Conservation (phyloP, 2,797 vertebrate genomes). For the Poecilia picta region DNA sequence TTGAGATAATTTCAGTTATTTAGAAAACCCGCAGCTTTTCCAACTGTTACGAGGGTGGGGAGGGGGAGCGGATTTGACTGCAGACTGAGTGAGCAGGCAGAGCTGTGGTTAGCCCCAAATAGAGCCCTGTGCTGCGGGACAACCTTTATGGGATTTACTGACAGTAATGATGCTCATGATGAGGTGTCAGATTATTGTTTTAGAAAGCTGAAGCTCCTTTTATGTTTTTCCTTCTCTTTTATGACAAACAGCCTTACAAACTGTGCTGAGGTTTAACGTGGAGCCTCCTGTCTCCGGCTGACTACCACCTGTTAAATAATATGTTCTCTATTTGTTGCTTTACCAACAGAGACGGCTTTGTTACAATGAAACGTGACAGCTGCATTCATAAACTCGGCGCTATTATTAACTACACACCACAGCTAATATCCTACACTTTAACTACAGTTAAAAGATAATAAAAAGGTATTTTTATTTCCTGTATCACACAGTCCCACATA, state of each 20-base stretch:
- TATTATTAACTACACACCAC: slow-evolving; percentile 7
- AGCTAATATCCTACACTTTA: slow-evolving; percentile 41
- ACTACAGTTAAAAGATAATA: slow-evolving; percentile 22
- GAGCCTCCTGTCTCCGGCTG: slow-evolving; percentile 62
- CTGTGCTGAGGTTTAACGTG: slow-evolving; percentile 47
- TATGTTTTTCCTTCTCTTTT: slow-evolving; percentile 38
- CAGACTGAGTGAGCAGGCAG: slow-evolving; percentile 63
- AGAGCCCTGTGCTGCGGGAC: slow-evolving; percentile 54
- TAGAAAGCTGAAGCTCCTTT: slow-evolving; percentile 45
- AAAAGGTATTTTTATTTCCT: slow-evolving; percentile 42
- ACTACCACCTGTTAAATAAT: slow-evolving; percentile 51
- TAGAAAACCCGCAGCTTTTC: slow-evolving; percentile 77
- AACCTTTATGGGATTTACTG: slow-evolving; percentile 71
- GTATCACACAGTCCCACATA: slow-evolving; percentile 10
- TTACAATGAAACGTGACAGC: slow-evolving; percentile 54
- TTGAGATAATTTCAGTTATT: slow-evolving; percentile 83
- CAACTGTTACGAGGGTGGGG: slow-evolving; percentile 69
- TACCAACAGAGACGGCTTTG: slow-evolving; percentile 28
- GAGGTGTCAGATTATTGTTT: slow-evolving; percentile 71
- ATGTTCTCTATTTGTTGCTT: slow-evolving; percentile 59
- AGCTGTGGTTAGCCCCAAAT: slow-evolving; percentile 72
- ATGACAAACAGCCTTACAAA: slow-evolving; percentile 3
- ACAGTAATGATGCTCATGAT: slow-evolving; percentile 64
- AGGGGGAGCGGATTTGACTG: slow-evolving; percentile 54
- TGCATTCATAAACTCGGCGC: slow-evolving; percentile 37